Percentiles rank a stretch among this genome's conserved stretches.
Evolutionary conservation across 2,797 vertebrate genomes (phyloP).

Genomic region (Phataginus tetradactyla): DNA sequence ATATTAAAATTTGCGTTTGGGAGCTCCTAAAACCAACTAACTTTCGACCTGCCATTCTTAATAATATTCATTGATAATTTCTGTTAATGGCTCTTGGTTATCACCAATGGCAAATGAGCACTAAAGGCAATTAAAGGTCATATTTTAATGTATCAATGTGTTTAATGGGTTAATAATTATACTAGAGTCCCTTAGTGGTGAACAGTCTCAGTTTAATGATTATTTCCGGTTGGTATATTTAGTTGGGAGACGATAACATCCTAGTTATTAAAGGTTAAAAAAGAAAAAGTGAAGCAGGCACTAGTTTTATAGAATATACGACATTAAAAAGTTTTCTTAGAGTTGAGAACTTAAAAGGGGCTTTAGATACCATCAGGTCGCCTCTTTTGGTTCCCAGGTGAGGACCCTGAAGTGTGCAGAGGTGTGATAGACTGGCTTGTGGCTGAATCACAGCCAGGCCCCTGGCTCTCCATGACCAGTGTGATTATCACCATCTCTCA

Average conservation of each 20-base stretch:
- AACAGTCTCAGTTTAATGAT: conserved; percentile 17
- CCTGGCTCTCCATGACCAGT: neutral
- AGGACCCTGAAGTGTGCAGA: neutral
- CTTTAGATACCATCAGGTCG: neutral
- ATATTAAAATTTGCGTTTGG: neutral
- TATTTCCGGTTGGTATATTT: neutral
- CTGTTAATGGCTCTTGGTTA: neutral
- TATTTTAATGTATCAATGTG: neutral
- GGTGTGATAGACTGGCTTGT: neutral
- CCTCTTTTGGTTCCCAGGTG: neutral
- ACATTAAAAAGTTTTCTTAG: neutral
- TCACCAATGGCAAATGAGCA: neutral
- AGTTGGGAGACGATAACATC: neutral
- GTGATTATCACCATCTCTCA: neutral
- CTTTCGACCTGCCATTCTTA: neutral
- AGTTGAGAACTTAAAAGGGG: neutral
- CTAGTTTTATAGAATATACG: neutral
- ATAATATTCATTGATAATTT: conserved; percentile 25
- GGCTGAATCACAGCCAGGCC: neutral
- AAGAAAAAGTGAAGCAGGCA: neutral
- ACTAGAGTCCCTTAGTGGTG: neutral
- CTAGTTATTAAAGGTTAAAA: neutral
- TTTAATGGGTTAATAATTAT: conserved; percentile 47
- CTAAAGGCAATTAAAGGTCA: neutral
- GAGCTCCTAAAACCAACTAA: conserved; percentile 49